Percentiles rank a stretch among this genome's conserved stretches.
phyloP scores from a whole-genome alignment of 2,888 invertebrate genomes.

The Rhagium mordax region DNA sequence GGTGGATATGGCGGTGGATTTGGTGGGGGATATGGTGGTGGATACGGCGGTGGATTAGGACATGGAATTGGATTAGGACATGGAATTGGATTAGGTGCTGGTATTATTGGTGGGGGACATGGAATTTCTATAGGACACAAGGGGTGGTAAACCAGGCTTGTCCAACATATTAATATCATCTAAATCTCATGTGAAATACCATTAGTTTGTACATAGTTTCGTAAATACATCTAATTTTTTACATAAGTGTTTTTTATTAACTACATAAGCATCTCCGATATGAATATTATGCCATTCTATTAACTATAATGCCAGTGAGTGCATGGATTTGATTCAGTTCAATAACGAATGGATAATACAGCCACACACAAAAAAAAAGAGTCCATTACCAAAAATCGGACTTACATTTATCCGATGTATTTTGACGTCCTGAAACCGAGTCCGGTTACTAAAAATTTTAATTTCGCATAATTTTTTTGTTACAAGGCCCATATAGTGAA shows the following conservation, averaged over 20 bases:
- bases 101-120: not conserved
- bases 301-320: too few relatives aligned
- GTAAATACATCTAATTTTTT: slow-evolving; percentile 9
- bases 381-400: too few relatives aligned
- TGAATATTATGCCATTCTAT: too few relatives aligned
- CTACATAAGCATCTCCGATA: too few relatives aligned
- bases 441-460: too few relatives aligned
- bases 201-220: slow-evolving; percentile 18
- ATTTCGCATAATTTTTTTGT: too few relatives aligned
- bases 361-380: too few relatives aligned
- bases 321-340: too few relatives aligned
- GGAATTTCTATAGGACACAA: slow-evolving; percentile 37
- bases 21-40: slow-evolving; percentile 42
- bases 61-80: slow-evolving; percentile 2
- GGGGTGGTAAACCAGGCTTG: not conserved
- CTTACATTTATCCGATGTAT: too few relatives aligned
- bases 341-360: too few relatives aligned
- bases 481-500: too few relatives aligned
- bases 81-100: slow-evolving; percentile 36
- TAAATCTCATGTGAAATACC: slow-evolving; percentile 16
- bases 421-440: too few relatives aligned
- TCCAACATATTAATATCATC: not conserved
- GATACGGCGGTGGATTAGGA: slow-evolving; percentile 18
- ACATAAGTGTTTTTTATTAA: not conserved
- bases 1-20: slow-evolving; percentile 10